Conservation (phyloP, 2,888 invertebrate species). For the Zaprionus bogoriensis region DNA sequence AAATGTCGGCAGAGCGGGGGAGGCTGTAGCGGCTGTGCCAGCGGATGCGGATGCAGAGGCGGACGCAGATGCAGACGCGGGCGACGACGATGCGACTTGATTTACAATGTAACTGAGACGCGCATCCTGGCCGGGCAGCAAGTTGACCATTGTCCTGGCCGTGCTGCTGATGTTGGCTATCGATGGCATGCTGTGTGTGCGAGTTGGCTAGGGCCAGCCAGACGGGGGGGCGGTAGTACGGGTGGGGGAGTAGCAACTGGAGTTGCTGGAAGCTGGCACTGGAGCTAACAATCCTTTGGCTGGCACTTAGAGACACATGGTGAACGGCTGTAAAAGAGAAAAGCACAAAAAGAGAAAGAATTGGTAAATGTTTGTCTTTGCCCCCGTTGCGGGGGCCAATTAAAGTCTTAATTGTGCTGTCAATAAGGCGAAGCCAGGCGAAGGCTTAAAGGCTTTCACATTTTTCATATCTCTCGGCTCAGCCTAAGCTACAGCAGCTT, state of each 20-base stretch:
- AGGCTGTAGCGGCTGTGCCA: not conserved
- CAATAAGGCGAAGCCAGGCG: constrained; percentile 35
- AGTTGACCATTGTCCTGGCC: constrained; percentile 49
- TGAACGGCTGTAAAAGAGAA: constrained; percentile 27
- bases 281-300: constrained; percentile 51
- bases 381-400: constrained; percentile 36
- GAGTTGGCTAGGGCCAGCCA: not conserved
- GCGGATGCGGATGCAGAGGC: constrained; percentile 11
- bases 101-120: constrained; percentile 73
- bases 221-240: not conserved
- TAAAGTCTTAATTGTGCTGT: constrained; percentile 66
- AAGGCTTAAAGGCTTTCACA: constrained; percentile 28
- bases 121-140: constrained; percentile 57
- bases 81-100: constrained; percentile 56
- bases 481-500: constrained; percentile 43
- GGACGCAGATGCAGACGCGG: constrained; percentile 17
- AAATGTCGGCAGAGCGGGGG: constrained; percentile 64
- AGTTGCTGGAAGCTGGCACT: not conserved
- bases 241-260: not conserved
- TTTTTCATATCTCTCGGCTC: constrained; percentile 42
- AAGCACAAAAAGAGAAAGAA: constrained; percentile 3
- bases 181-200: constrained; percentile 67
- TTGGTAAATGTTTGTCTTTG: not conserved
- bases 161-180: constrained; percentile 60
- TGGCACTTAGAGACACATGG: constrained; percentile 43